These are phyloP conservation scores for Platanista minor DNA, from an alignment of 2,113 vertebrate genomes.

Conservation along the genomic window DNA sequence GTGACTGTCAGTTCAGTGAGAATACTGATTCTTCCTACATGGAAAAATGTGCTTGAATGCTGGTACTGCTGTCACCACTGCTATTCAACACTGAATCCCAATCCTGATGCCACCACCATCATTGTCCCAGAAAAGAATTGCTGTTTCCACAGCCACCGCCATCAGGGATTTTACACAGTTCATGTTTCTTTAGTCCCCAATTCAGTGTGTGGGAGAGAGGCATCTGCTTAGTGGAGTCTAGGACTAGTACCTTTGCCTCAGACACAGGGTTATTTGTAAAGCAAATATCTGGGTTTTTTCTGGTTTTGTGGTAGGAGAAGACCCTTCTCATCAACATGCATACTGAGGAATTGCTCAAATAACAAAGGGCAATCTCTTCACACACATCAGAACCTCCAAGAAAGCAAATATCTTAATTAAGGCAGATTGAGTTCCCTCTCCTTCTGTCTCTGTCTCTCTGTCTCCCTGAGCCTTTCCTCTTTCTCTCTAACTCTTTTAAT, in stretches of 20 bases:
- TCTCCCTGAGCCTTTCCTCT: not conserved
- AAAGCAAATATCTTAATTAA: not conserved
- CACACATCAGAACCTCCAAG: not conserved
- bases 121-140: not conserved
- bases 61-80: not conserved
- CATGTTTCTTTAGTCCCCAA: not conserved
- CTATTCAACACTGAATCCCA: not conserved
- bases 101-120: not conserved
- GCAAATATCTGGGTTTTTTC: not conserved
- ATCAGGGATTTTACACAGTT: not conserved
- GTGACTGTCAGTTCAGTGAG: not conserved
- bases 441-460: not conserved
- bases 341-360: not conserved
- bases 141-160: not conserved
- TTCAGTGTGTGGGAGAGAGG: not conserved
- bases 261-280: not conserved
- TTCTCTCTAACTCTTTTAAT: not conserved
- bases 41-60: not conserved
- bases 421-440: not conserved
- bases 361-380: not conserved
- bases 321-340: not conserved
- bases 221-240: not conserved
- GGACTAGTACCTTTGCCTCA: not conserved
- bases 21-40: not conserved
- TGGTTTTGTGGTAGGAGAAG: not conserved